Percentiles rank a stretch among this genome's conserved stretches.
phyloP scores from a whole-genome alignment of 2,797 vertebrate genomes.

The Rhinatrema bivittatum region DNA sequence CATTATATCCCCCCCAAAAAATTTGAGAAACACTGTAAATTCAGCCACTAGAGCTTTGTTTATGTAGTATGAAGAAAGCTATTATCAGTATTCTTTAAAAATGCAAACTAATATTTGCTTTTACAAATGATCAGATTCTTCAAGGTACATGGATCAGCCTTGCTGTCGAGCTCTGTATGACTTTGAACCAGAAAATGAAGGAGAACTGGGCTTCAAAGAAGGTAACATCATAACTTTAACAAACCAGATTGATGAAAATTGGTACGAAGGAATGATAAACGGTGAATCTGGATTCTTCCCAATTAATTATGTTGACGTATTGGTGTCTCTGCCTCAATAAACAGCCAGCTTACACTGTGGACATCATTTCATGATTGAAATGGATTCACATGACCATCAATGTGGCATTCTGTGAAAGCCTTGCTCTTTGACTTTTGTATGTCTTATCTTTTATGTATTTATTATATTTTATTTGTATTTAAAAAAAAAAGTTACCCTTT shows the following conservation, averaged over 20 bases:
- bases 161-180: slow-evolving; percentile 89
- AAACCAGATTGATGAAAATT: slow-evolving; percentile 94
- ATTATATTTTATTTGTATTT: slow-evolving; percentile 58
- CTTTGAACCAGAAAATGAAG: slow-evolving; percentile 90
- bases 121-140: no score
- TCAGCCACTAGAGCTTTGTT: no score
- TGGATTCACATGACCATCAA: slow-evolving; percentile 35
- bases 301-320: slow-evolving; percentile 89
- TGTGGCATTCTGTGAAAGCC: slow-evolving; percentile 55
- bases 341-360: slow-evolving; percentile 22
- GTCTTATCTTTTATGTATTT: slow-evolving; percentile 64
- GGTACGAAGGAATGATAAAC: slow-evolving; percentile 87
- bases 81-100: no score
- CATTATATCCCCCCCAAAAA: no score
- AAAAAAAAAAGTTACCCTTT: slow-evolving; percentile 35
- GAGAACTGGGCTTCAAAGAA: slow-evolving; percentile 92
- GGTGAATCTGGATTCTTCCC: slow-evolving; percentile 92
- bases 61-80: no score
- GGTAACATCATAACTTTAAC: slow-evolving; percentile 90
- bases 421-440: slow-evolving; percentile 57
- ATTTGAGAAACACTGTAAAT: no score
- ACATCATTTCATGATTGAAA: slow-evolving; percentile 35
- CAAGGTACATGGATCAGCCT: slow-evolving; percentile 74
- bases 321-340: slow-evolving; percentile 83
- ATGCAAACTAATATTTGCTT: no score